Percentiles rank a stretch among this genome's conserved stretches.
Evolutionary conservation across 53 echinoderm and acorn worm genomes (phyloP).

Genomic region (Echinarachnius parma): DNA sequence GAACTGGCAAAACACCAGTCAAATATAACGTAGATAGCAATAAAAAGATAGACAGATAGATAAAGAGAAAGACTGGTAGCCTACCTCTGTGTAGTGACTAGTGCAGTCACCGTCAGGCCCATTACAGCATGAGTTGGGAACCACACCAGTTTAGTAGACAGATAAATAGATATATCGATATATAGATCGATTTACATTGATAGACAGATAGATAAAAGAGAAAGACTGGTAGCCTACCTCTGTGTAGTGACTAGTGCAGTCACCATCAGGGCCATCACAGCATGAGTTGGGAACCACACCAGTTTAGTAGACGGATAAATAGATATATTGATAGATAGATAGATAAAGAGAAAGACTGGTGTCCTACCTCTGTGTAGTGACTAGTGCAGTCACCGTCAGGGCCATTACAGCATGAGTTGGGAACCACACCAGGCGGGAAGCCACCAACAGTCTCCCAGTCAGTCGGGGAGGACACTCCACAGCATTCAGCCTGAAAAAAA

Average conservation of each 20-base stretch:
- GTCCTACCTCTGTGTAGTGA: conserved; percentile 23
- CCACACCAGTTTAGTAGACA: too few species aligned
- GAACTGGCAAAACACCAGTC: conserved; percentile 53
- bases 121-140: conserved; percentile 59
- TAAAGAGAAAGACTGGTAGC: too few species aligned
- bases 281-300: conserved; percentile 62
- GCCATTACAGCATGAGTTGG: conserved; percentile 64
- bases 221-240: conserved; percentile 22
- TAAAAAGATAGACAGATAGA: too few species aligned
- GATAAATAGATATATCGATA: too few species aligned
- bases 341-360: too few species aligned
- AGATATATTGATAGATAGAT: too few species aligned
- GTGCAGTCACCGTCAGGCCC: conserved; percentile 32
- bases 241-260: conserved; percentile 36
- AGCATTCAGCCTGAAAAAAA: conserved; percentile 65
- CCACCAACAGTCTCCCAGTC: conserved; percentile 68
- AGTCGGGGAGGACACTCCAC: conserved; percentile 56
- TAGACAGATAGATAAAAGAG: too few species aligned
- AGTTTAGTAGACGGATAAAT: too few species aligned
- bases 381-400: conserved; percentile 42
- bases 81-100: not conserved
- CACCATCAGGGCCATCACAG: conserved; percentile 44
- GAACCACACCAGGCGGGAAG: conserved; percentile 43
- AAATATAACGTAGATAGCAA: too few species aligned
- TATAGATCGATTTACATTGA: too few species aligned